phyloP scores from a whole-genome alignment of 1,140 invertebrate genomes.

The Papilio glaucus region DNA sequence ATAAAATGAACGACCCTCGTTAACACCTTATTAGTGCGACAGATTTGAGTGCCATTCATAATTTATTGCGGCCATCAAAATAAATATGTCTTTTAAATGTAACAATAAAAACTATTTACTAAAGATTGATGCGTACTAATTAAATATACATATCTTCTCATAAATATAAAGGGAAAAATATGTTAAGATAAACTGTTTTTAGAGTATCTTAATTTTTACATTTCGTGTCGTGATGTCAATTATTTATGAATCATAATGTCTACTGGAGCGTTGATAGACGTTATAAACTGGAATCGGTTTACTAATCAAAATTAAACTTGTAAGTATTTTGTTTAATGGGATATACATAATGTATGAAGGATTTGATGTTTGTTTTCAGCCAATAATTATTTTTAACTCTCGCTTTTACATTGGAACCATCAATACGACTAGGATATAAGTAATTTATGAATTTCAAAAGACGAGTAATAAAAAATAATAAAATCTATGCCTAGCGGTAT shows the following conservation, averaged over 20 bases:
- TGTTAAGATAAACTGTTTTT: background rate
- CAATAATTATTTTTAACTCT: background rate
- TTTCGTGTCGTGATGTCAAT: background rate
- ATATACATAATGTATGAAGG: slow-evolving; percentile 21
- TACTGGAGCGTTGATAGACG: background rate
- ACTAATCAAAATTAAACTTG: slow-evolving; percentile 6
- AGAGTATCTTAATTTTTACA: background rate
- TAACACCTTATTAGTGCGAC: slow-evolving; percentile 74
- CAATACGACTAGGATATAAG: background rate
- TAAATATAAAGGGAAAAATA: background rate
- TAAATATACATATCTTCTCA: slow-evolving; percentile 16
- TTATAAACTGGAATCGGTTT: slow-evolving; percentile 23
- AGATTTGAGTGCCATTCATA: slow-evolving; percentile 68
- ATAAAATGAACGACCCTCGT: slow-evolving; percentile 75
- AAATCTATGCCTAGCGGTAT: too few species aligned
- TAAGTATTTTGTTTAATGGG: slow-evolving; percentile 24
- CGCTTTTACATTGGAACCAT: background rate
- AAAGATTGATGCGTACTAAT: slow-evolving; percentile 15
- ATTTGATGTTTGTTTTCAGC: background rate
- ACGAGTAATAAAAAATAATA: background rate
- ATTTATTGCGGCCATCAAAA: slow-evolving; percentile 60
- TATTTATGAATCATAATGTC: background rate
- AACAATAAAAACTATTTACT: slow-evolving; percentile 37
- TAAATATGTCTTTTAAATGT: slow-evolving; percentile 30
- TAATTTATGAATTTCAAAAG: background rate